Base-by-base conservation (phyloP, 1,140 invertebrate genomes). In the Amyelois transitella region DNA sequence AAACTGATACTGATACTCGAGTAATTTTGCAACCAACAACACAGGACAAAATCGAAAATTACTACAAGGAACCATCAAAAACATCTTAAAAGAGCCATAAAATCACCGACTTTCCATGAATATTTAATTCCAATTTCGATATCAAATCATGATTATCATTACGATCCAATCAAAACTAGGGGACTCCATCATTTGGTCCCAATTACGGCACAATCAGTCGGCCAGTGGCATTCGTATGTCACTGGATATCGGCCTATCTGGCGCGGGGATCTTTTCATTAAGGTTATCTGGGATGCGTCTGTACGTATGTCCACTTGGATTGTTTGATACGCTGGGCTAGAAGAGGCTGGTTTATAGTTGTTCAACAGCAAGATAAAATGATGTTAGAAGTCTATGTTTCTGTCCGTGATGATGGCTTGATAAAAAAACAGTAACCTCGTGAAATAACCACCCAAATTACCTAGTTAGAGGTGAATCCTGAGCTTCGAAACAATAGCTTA, bases 181-280 rank as follows among this genome's bases (percentile, higher is more conserved):
- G 32, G 32, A 14, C 17, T 58, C 55, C 64, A 71, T 60, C 52
- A 32, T 12, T 14, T 14, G 58, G 43, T 53, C 59, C 58, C 66
- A 67, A 69, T 75, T 69, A 66, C 69, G 32, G 45, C 21, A 63
- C 61, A 68, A 64, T 65, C 61, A 32, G 44, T 21, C 32, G 28
- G 28, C 28, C 28, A n/a, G 28, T 10, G 28, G 3, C 12, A 3
- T 8, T 14, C 32, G 32, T 38, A 38, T 14, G 32, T 38, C 32
- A 38, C 12, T 38, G 12, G 8, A 32, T 6, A 21, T 48, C 12
- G 4, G 8, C 14, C 21, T 67, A 67, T 73, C 70, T n/a, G 18
- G 0, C 2, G 2, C 45, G 57, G 71, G 68, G 75, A 81, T 81
- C 78, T 79, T 75, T 75, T 79, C 76, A 79, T 79, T 75, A 81